These are phyloP conservation scores for Drosophila nr. perissopoda DNA, from an alignment of 2,888 invertebrate genomes.

Conservation along the genomic window DNA sequence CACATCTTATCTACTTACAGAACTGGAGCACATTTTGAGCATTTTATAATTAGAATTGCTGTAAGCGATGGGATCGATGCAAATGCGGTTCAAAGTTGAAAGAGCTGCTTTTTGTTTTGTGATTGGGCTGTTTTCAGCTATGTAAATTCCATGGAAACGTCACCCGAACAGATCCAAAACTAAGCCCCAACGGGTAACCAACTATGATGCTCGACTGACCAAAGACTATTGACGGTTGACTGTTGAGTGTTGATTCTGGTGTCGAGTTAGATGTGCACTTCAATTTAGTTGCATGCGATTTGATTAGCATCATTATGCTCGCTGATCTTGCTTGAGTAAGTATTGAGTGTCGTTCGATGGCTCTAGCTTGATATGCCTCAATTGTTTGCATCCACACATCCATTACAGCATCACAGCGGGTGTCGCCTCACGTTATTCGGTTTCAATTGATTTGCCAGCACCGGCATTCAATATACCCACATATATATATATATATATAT, in stretches of 20 bases:
- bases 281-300: conserved; percentile 50
- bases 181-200: conserved; percentile 27
- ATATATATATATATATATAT: background rate
- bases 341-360: conserved; percentile 10
- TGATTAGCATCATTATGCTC: conserved; percentile 48
- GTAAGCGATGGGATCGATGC: conserved; percentile 13
- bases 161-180: conserved; percentile 14
- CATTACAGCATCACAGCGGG: conserved; percentile 11
- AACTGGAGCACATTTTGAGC: conserved; percentile 30
- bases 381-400: conserved; percentile 43
- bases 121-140: conserved; percentile 4
- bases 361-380: conserved; percentile 60
- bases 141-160: conserved; percentile 49
- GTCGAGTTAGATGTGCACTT: conserved; percentile 23
- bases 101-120: background rate
- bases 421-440: conserved; percentile 8
- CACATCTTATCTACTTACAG: conserved; percentile 47
- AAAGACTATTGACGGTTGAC: conserved; percentile 42
- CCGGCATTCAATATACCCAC: conserved; percentile 23
- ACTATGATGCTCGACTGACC: conserved; percentile 27
- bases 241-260: background rate
- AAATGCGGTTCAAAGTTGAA: conserved; percentile 47
- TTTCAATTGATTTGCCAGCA: conserved; percentile 71
- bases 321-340: conserved; percentile 26
- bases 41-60: background rate